phyloP scores from a whole-genome alignment of 2,888 invertebrate species.

The Agrilus mali region DNA sequence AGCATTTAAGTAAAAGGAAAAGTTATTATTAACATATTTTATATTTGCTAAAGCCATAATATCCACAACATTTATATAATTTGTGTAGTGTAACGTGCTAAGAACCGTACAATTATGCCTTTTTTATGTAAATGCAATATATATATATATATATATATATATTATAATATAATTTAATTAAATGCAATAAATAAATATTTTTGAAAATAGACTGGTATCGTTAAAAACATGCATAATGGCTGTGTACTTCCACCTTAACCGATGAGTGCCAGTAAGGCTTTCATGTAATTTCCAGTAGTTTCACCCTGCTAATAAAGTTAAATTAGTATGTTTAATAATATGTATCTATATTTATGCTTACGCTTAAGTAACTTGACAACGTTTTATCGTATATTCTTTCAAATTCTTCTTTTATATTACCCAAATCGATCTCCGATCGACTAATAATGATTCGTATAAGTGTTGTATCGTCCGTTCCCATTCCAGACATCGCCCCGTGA shows the following conservation, averaged over 20 bases:
- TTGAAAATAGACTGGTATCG: too few species aligned
- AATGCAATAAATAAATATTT: not conserved
- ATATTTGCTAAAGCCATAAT: too few species aligned
- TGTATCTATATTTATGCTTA: not conserved
- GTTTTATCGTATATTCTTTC: not conserved
- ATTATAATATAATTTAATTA: too few species aligned
- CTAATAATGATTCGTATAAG: not conserved
- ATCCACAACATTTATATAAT: too few species aligned
- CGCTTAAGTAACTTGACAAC: not conserved
- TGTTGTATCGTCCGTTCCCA: not conserved
- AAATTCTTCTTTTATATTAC: not conserved
- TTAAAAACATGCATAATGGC: too few species aligned
- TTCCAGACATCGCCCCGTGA: not conserved
- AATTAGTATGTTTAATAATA: conserved; percentile 1
- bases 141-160: too few species aligned
- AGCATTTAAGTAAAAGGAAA: too few species aligned
- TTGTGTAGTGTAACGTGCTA: too few species aligned
- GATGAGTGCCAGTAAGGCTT: conserved; percentile 45
- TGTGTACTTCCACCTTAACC: conserved; percentile 21
- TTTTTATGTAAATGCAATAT: too few species aligned
- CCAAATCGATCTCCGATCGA: not conserved
- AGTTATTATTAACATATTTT: too few species aligned
- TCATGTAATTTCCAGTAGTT: conserved; percentile 55
- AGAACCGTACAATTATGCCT: too few species aligned
- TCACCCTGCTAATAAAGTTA: conserved; percentile 38